A percentile compares a stretch with the other conserved stretches of the same genome.
phyloP scores from a whole-genome alignment of 1,140 invertebrate species.

The Anastrepha obliqua region DNA sequence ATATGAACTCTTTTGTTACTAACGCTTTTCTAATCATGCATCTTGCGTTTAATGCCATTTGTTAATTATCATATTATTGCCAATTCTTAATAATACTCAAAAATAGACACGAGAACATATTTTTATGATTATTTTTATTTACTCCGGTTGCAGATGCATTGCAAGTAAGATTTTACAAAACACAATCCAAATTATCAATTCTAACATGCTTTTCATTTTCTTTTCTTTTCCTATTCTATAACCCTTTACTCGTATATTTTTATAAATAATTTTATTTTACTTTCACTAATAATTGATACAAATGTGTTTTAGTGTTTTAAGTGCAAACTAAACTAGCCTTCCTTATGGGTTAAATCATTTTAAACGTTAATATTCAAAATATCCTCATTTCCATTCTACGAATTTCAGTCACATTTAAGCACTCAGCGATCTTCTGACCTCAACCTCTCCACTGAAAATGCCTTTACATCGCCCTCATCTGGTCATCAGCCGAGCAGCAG shows the following conservation, averaged over 20 bases:
- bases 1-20: slow-evolving; percentile 25
- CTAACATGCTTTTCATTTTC: neutral
- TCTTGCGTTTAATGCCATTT: neutral
- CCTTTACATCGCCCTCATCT: slow-evolving; percentile 61
- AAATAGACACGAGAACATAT: neutral
- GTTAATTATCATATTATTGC: neutral
- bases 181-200: neutral
- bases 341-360: neutral
- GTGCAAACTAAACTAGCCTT: too few relatives aligned
- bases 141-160: neutral
- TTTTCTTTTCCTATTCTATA: neutral
- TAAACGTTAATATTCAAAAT: neutral
- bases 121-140: neutral
- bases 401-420: slow-evolving; percentile 48
- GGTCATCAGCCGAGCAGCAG: slow-evolving; percentile 62
- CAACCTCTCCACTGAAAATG: slow-evolving; percentile 5
- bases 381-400: slow-evolving; percentile 13
- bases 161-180: slow-evolving; percentile 27
- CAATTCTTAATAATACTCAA: neutral
- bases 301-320: too few relatives aligned
- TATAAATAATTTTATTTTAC: neutral
- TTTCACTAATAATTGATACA: neutral
- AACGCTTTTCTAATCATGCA: neutral
- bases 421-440: neutral
- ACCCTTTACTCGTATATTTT: neutral